Conservation (phyloP, 2,797 vertebrate genomes). For the Capromys pilorides region DNA sequence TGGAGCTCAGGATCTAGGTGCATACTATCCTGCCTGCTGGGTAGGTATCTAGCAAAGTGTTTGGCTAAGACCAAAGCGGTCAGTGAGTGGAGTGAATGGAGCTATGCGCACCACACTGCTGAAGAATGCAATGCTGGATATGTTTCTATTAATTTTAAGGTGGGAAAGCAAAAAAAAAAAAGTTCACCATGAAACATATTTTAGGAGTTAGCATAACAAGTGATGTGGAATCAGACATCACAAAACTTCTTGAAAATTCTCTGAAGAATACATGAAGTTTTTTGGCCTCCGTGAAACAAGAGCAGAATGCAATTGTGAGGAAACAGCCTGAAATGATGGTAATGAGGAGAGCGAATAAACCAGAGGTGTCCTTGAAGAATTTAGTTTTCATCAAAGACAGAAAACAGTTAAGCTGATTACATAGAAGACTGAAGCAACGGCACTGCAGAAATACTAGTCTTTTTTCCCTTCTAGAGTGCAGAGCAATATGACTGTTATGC, state of each 20-base stretch:
- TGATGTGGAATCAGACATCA: neutral
- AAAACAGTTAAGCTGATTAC: neutral
- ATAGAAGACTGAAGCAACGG: neutral
- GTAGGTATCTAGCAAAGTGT: neutral
- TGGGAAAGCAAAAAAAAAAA: neutral
- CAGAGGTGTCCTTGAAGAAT: neutral
- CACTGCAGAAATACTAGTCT: neutral
- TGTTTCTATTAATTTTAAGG: neutral
- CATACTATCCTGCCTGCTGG: neutral
- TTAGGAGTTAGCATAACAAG: constrained; percentile 1
- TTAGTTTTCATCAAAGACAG: neutral
- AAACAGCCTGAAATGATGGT: constrained; percentile 11
- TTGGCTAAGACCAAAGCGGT: neutral
- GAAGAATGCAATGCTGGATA: neutral
- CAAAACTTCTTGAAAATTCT: constrained; percentile 40
- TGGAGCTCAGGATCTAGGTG: neutral
- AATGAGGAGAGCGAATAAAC: constrained; percentile 16
- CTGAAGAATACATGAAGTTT: neutral
- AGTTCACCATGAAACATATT: neutral
- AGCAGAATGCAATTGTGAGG: neutral
- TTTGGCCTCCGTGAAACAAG: neutral
- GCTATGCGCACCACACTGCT: neutral
- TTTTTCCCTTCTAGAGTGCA: neutral
- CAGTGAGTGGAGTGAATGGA: neutral
- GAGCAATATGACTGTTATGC: neutral